Evolutionary conservation across 1,140 invertebrate genomes (phyloP).

Genomic region (Probaryconus sp.): DNA sequence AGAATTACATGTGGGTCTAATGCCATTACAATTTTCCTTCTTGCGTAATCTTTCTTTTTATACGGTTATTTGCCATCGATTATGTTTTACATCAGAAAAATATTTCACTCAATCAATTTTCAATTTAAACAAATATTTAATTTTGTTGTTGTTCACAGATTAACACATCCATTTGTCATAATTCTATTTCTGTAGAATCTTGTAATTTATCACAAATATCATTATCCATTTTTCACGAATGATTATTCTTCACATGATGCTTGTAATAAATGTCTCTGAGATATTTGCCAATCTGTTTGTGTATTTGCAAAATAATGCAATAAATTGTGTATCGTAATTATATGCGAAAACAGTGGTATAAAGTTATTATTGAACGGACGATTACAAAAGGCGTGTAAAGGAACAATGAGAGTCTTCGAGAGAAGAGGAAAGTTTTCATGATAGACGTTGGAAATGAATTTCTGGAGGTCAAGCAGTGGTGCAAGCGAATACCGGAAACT

Average conservation of each 20-base stretch:
- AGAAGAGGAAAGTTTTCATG: slow-evolving; percentile 11
- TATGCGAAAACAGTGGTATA: slow-evolving; percentile 19
- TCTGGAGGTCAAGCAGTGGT: slow-evolving; percentile 48
- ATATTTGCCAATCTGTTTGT: neutral
- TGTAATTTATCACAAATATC: too few relatives aligned
- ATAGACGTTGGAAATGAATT: slow-evolving; percentile 22
- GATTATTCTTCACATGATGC: too few relatives aligned
- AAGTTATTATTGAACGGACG: neutral
- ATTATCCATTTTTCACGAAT: too few relatives aligned
- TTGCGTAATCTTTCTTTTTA: slow-evolving; percentile 37
- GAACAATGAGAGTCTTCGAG: slow-evolving; percentile 40
- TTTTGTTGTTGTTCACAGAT: too few relatives aligned
- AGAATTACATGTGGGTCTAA: slow-evolving; percentile 52
- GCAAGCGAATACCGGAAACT: slow-evolving; percentile 57
- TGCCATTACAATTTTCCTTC: slow-evolving; percentile 21
- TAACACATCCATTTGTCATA: too few relatives aligned
- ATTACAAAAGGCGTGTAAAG: slow-evolving; percentile 11
- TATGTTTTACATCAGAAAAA: neutral
- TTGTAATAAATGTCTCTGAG: too few relatives aligned
- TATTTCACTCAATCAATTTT: too few relatives aligned
- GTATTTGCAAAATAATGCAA: slow-evolving; percentile 6
- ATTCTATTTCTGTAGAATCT: too few relatives aligned
- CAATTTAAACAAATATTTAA: too few relatives aligned
- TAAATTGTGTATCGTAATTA: slow-evolving; percentile 17
- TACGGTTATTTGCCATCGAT: slow-evolving; percentile 28